Base-by-base conservation (phyloP, 2,888 invertebrate genomes). In the Acanthopleura granulata region DNA sequence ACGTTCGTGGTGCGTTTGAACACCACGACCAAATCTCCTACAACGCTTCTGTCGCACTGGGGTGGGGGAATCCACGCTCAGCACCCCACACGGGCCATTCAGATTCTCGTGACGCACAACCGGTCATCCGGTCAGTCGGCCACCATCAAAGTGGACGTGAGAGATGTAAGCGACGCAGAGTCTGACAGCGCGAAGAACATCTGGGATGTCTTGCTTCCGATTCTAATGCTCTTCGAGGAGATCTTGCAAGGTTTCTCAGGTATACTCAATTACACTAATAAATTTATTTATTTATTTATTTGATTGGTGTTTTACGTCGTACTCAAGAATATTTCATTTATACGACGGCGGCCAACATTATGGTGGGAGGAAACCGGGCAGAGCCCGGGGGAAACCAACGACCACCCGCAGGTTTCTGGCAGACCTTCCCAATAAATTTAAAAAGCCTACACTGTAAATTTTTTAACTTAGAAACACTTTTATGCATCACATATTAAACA, bases 201-300 rank as follows among this genome's bases (percentile, higher is more conserved):
- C 82, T 89, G 89, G 89, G 78, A 77, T 0, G 80, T 86, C n/a
- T 77, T 89, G 27, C 78, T 88, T 0, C 89, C 89, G 0, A 77
- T 88, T 0, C 79, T 89, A 29, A 78, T 82, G 77, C 87, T 88
- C 57, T 83, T 86, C 49, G 89, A 89, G 72, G 84, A 85, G 49
- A 79, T 88, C 9, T 74, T 89, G 6, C 80, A 83, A 51, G 77
- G 81, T 14, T 89, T 83, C 76, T 75, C 83, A 76, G 89, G 89
- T 89, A 80, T 73, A 74, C 62, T 11, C 14, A 6, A 29, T 25
- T 40, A 40, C 9, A 40, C 40, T 40, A 6, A 40, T 6, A 9
- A 3, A 3, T 3, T 40, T 40, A 40, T 6, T 40, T 40, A 40
- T 3, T 40, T n/a, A n/a, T n/a, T n/a, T n/a, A n/a, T n/a, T n/a